phyloP scores from a whole-genome alignment of 2,797 vertebrate genomes.

The Falco biarmicus region DNA sequence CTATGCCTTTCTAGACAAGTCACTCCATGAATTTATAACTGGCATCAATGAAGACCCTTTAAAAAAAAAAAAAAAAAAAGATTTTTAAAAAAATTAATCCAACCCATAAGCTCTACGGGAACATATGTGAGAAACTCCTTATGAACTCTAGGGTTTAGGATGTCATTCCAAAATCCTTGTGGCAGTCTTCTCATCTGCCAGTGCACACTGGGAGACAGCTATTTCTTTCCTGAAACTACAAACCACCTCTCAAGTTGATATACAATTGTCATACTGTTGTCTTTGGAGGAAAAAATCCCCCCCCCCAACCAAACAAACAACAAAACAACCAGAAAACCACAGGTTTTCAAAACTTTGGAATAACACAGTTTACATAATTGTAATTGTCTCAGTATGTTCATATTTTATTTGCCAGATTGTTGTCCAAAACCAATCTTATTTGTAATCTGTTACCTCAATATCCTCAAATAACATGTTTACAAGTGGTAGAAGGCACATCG shows the following conservation, averaged over 20 bases:
- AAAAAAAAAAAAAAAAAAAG: too few species aligned
- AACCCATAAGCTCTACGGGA: not conserved
- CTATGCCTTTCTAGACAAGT: not conserved
- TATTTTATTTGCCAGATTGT: not conserved
- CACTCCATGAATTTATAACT: not conserved
- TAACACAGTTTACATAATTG: not conserved
- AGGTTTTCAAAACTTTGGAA: not conserved
- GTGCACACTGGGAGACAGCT: not conserved
- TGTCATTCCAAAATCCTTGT: not conserved
- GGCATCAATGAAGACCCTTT: not conserved
- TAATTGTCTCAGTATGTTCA: not conserved
- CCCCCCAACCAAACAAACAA: not conserved
- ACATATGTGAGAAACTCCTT: not conserved
- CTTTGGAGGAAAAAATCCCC: not conserved
- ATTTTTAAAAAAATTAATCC: not conserved
- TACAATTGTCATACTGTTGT: not conserved
- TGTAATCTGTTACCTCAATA: not conserved
- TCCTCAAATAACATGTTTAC: not conserved
- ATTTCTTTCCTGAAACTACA: not conserved
- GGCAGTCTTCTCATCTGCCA: not conserved
- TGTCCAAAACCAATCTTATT: not conserved
- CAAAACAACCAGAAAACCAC: accelerated
- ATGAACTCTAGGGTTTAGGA: not conserved
- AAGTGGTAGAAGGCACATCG: not conserved
- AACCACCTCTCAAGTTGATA: not conserved